Evolutionary conservation across 2,113 vertebrate genomes (phyloP), one percentile per base, ranked within the genome.

Genomic region (Fulmarus glacialis): DNA sequence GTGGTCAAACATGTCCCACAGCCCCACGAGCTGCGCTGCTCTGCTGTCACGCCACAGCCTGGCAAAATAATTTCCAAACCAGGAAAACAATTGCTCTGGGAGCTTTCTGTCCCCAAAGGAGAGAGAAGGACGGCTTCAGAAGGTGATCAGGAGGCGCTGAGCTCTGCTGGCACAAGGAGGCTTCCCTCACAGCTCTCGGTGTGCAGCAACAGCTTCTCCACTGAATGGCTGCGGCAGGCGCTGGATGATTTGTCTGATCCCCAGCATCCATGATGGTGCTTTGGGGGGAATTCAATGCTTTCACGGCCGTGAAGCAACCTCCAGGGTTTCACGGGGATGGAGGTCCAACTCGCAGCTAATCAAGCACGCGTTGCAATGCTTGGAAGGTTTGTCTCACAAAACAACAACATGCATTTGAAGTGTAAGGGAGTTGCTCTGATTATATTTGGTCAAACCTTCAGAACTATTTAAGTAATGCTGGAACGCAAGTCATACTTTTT

Each of bases 291-390:
- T 56, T 52, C 36, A 24, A 23, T 0, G 0, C n/a, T 38, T 62
- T 21, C 40, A 15, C 4, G 10, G 40, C 18, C 66, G 32, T 6
- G 32, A 40, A 66, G 52, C 16, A 38, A 53, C 45, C 8, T 32
- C 26, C n/a, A 48, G 67, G 26, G 34, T 52, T 68, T 68, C 19
- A 8, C 0, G 3, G 20, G 53, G 59, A 68, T 8, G 20, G 21
- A 56, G 20, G 17, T 20, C 5, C 1, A 2, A 77, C n/a, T 68
- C 4, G 0, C 1, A 4, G 66, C 53, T 42, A 36, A 45, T 15
- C 15, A n/a, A 67, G 84, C 60, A 36, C 1, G 1, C 6, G 2
- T 1, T 85, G 56, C 55, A 64, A 3, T 9, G 18, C 55, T 19
- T 52, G 59, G 63, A 66, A 6, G 32, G 64, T 47, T 71, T 53